Evolutionary conservation across 2,113 vertebrate species (phyloP).

Genomic region (Gavia stellata): DNA sequence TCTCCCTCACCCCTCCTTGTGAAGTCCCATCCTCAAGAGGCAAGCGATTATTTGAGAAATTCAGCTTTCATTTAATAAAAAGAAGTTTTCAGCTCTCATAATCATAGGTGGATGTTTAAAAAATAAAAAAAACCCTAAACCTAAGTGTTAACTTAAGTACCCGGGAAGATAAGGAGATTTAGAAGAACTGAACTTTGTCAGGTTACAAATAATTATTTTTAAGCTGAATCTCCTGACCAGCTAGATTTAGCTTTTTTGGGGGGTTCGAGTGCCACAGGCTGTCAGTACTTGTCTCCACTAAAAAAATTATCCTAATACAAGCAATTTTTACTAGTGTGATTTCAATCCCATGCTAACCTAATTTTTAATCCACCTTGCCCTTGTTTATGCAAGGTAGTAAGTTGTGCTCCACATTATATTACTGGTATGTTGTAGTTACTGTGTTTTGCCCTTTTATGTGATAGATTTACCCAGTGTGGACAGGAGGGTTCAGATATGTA

Average conservation of each 20-base stretch:
- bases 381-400: neutral
- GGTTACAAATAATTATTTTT: neutral
- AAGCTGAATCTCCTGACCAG: neutral
- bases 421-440: neutral
- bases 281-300: neutral
- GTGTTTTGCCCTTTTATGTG: neutral
- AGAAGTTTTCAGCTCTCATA: neutral
- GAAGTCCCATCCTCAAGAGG: neutral
- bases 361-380: neutral
- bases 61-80: neutral
- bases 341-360: neutral
- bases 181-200: neutral
- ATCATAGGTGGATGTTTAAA: neutral
- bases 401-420: neutral
- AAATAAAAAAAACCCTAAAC: neutral
- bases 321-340: neutral
- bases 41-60: neutral
- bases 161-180: neutral
- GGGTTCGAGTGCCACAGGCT: neutral
- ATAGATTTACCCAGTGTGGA: too few species aligned
- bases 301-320: neutral
- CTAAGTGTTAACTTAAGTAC: neutral
- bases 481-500: neutral
- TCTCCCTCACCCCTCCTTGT: neutral
- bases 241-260: neutral